Percentiles rank a stretch among this genome's conserved stretches.
phyloP scores from a whole-genome alignment of 1,140 invertebrate species.

The Dolichoris vasculosae region DNA sequence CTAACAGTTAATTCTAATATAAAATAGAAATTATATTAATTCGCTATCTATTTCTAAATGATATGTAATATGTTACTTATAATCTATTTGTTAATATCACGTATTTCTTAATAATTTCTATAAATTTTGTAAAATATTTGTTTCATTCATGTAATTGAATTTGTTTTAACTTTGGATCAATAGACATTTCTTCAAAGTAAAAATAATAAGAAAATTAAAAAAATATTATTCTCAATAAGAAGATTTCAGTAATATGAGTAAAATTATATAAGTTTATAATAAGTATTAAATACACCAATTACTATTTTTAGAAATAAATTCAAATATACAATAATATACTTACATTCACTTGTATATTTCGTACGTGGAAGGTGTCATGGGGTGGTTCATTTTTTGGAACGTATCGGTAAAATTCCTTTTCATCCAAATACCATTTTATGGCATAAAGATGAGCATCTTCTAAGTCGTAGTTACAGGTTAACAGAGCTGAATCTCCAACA shows the following conservation, averaged over 20 bases:
- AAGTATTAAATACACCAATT: neutral
- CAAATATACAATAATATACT: slow-evolving; percentile 70
- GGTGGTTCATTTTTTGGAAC: slow-evolving; percentile 81
- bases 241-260: neutral
- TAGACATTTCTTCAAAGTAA: no score
- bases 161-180: no score
- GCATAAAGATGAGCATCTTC: slow-evolving; percentile 85
- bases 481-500: slow-evolving; percentile 81
- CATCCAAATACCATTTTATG: slow-evolving; percentile 88
- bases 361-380: slow-evolving; percentile 79
- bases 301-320: neutral
- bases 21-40: no score
- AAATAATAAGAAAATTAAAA: neutral
- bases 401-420: slow-evolving; percentile 87
- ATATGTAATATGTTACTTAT: no score
- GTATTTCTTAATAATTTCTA: no score
- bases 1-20: no score
- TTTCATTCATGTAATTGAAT: no score
- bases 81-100: no score
- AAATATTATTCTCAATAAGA: no score
- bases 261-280: neutral
- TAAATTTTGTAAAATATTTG: no score
- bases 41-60: no score
- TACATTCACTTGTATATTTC: slow-evolving; percentile 84
- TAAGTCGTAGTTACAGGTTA: slow-evolving; percentile 87